Percentiles rank a stretch among this genome's conserved stretches.
Conservation (phyloP, 2,113 vertebrate genomes). For the Trinectes maculatus region DNA sequence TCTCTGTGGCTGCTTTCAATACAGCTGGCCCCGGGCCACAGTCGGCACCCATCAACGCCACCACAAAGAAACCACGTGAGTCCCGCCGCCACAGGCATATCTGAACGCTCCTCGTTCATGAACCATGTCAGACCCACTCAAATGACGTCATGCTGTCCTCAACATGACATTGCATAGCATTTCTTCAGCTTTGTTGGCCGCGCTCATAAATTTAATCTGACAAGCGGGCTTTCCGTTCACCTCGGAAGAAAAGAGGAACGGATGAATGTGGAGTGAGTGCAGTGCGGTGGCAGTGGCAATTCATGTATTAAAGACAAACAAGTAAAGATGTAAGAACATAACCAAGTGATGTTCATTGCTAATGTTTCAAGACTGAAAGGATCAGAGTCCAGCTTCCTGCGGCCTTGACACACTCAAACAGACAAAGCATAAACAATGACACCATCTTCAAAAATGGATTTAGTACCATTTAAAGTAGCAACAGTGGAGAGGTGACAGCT, state of each 20-base stretch:
- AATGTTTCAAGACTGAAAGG: not conserved
- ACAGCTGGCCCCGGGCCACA: conserved; percentile 91
- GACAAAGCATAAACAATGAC: not conserved
- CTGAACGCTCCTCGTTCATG: conserved; percentile 15
- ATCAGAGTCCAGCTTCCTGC: not conserved
- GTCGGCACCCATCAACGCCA: conserved; percentile 88
- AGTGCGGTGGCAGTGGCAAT: conserved; percentile 1
- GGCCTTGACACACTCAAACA: not conserved
- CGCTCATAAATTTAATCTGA: conserved; percentile 25
- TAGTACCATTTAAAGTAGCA: not conserved
- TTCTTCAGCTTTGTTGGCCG: conserved; percentile 16
- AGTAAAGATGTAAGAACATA: too few species aligned
- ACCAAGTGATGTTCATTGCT: not conserved
- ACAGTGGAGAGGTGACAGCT: not conserved
- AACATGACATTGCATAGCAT: conserved; percentile 5
- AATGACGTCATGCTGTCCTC: conserved; percentile 1
- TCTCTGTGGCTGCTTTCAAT: conserved; percentile 91
- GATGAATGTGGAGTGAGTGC: too few species aligned
- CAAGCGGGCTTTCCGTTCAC: conserved; percentile 27
- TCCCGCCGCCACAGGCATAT: conserved; percentile 37
- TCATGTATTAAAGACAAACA: too few species aligned
- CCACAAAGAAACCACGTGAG: conserved; percentile 95
- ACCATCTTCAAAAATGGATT: not conserved
- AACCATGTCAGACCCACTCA: not conserved
- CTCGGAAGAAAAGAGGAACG: not conserved